Percentiles rank a stretch among this genome's conserved stretches.
Conservation (phyloP, 2,113 vertebrate genomes). For the Lota lota region DNA sequence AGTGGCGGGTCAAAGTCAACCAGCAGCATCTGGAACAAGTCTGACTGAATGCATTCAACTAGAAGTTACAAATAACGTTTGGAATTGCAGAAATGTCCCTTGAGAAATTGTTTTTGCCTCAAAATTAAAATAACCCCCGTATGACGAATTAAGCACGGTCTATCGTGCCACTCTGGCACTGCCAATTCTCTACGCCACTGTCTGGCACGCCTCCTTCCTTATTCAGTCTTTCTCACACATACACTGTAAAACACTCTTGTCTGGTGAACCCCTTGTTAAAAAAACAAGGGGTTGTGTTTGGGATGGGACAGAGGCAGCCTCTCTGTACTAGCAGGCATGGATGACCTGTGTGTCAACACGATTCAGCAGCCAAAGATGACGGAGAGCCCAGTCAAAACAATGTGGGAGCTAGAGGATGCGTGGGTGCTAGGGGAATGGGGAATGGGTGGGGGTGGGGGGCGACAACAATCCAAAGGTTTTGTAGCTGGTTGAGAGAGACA, state of each 20-base stretch:
- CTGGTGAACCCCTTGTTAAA: neutral
- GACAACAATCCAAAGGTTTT: constrained; percentile 37
- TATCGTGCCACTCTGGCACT: no score
- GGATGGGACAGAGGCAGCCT: constrained; percentile 22
- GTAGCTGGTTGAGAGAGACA: constrained; percentile 35
- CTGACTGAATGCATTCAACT: neutral
- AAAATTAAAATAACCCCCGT: neutral
- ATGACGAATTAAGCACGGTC: no score
- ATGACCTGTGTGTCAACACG: constrained; percentile 59
- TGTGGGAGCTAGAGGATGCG: constrained; percentile 23
- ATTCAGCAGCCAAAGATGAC: constrained; percentile 67
- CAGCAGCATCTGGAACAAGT: constrained; percentile 9
- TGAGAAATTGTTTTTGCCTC: neutral
- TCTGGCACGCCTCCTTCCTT: neutral
- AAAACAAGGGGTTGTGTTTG: constrained; percentile 14
- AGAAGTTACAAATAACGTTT: neutral
- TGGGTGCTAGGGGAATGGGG: neutral
- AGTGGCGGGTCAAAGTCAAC: neutral
- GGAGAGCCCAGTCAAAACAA: constrained; percentile 69
- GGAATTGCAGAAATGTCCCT: neutral
- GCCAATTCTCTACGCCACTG: no score
- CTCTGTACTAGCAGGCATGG: constrained; percentile 21
- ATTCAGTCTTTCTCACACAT: no score
- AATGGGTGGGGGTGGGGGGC: constrained; percentile 9
- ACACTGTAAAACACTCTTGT: neutral